Conservation (phyloP, 2,113 vertebrate genomes). For the Pungitius pungitius region DNA sequence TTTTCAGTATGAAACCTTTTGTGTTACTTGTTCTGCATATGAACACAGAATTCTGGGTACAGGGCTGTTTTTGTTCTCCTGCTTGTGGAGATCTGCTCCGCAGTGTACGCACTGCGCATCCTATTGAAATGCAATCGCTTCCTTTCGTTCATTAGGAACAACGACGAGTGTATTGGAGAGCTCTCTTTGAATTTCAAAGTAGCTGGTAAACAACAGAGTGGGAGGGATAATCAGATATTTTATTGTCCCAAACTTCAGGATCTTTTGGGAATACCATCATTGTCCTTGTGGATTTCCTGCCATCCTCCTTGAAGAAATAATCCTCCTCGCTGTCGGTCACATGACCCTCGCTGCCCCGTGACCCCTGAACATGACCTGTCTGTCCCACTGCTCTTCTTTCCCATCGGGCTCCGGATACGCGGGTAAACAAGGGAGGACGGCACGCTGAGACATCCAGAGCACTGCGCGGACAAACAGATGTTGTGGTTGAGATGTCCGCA, state of each 20-base stretch:
- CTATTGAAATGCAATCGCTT: background rate
- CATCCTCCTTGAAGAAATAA: conserved; percentile 39
- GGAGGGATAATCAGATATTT: conserved; percentile 4
- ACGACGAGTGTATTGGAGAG: background rate
- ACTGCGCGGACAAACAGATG: conserved; percentile 52
- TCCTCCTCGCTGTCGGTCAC: conserved; percentile 63
- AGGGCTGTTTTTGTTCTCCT: background rate
- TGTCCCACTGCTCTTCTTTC: conserved; percentile 68
- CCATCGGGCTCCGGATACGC: conserved; percentile 74
- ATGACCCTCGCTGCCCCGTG: conserved; percentile 61
- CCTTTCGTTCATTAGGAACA: conserved; percentile 2
- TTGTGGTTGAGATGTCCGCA: conserved; percentile 19
- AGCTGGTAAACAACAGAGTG: background rate
- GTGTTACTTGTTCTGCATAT: background rate
- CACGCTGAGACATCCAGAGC: conserved; percentile 45
- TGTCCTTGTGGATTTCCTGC: conserved; percentile 48
- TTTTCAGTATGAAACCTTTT: conserved; percentile 9
- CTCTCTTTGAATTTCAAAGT: conserved; percentile 2
- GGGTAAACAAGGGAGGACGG: conserved; percentile 51
- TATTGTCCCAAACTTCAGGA: conserved; percentile 19
- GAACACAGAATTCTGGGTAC: background rate
- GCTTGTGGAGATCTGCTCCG: background rate
- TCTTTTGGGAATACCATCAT: conserved; percentile 24
- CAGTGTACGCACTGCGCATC: background rate
- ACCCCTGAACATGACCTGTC: conserved; percentile 59